Evolutionary conservation across 2,888 invertebrate species (phyloP), one percentile per base, ranked within the genome.

Genomic region (Tribolium freemani): DNA sequence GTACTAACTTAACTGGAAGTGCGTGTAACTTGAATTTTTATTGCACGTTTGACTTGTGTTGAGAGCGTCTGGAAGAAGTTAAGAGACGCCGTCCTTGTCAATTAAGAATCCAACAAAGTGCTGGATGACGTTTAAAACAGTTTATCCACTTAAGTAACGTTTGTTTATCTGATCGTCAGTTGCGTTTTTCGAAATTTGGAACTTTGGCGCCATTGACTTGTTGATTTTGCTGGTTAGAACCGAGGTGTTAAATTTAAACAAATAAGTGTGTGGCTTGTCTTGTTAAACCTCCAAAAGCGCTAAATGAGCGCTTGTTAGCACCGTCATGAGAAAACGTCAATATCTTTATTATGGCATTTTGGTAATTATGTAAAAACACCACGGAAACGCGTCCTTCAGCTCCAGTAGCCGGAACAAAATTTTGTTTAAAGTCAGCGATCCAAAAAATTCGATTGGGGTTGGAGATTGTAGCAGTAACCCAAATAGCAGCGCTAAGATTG

Each of bases 1-100:
- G 90, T 90, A 88, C 44, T 56, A 46, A 38, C 26, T 31, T 48
- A 38, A 16, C 11, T n/a, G 21, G 10, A 10, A 16, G 20, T 10
- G 50, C 50, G 16, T 46, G 10, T 5, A 21, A 21, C 3, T 21
- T 60, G 50, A 61, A 50, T 61, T 13, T 48, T 10, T 50, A 30
- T 38, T 38, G 57, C 57, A 57, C 60, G 60, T 46, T 30, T 38
- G 64, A 54, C n/a, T n/a, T n/a, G n/a, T n/a, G n/a, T n/a, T n/a
- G n/a, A 44, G 64, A 50, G 50, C 20, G 48, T 63, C 63, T 60
- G 21, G 63, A 63, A 63, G 63, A 51, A 51, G 64, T 31, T 38
- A 45, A 64, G 13, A 54, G 64, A 44, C 21, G 51, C 54, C 48
- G 63, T 68, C 57, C 58, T 69, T 57, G 48, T 58, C 70, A 72